Conservation (phyloP, 1,140 invertebrate species). For the Heterodera schachtii region DNA sequence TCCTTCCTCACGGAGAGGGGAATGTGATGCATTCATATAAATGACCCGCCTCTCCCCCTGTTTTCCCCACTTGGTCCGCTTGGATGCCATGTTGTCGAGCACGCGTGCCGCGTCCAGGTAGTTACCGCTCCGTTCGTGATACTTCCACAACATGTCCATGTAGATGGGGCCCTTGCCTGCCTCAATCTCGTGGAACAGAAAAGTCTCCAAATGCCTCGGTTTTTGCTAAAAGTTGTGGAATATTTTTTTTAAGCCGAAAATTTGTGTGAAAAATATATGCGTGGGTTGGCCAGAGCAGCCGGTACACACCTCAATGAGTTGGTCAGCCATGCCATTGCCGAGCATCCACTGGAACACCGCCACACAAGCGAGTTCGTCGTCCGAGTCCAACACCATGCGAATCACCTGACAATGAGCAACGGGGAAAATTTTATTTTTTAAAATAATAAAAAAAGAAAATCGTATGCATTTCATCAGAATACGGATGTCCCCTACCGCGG, state of each 20-base stretch:
- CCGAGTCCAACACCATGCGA: constrained; percentile 69
- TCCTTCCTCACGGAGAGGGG: no score
- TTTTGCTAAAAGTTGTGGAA: constrained; percentile 66
- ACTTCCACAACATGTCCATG: constrained; percentile 89
- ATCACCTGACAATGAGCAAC: background rate
- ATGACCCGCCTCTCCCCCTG: no score
- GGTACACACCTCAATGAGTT: constrained; percentile 76
- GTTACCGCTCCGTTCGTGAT: constrained; percentile 87
- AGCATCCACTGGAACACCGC: constrained; percentile 92
- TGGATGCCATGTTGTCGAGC: constrained; percentile 79
- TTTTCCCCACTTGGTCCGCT: constrained; percentile 74
- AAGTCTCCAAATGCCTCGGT: constrained; percentile 80
- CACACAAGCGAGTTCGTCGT: constrained; percentile 86
- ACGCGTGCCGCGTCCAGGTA: constrained; percentile 90
- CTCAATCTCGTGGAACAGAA: constrained; percentile 69
- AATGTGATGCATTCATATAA: no score
- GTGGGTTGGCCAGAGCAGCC: no score
- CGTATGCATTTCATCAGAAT: no score
- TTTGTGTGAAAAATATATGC: no score
- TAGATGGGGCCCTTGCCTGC: constrained; percentile 40
- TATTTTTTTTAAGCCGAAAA: no score
- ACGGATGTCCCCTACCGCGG: no score
- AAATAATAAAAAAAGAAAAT: no score
- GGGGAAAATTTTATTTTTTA: no score
- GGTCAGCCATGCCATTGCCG: constrained; percentile 68